Base-by-base conservation (phyloP, 37 sponge, comb jelly and placozoan genomes). In the Beroe forskalii region DNA sequence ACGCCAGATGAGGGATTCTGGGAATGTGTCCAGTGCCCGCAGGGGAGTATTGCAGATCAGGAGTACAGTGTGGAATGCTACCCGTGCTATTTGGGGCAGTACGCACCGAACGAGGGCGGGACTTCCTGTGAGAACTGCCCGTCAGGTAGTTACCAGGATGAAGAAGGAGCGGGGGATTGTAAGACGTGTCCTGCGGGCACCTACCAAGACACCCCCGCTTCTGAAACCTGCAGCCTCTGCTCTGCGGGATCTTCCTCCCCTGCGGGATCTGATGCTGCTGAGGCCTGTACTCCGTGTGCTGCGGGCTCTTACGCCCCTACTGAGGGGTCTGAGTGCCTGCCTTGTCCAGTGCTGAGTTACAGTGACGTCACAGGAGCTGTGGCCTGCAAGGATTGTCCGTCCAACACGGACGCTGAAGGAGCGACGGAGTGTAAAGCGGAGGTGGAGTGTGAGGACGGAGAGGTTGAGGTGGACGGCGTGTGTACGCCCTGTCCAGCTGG, bases 221-320 rank as follows among this genome's bases (percentile, higher is more conserved):
- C 86, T 6, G 19, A 23, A 1, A 32, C 2, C 72, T 69, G 86
- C 55, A 43, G 35, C 8, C 6, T 43, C 44, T 80, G 86, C 20
- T 48, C 86, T 3, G 30, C 48, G n/a, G 86, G 86, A 38, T n/a
- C 25, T 17, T 80, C 86, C 86, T 80, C 55, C 40, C 48, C 86
- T 3, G 55, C 43, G n/a, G 28, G 0, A 0, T 4, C n/a, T 30
- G 28, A 0, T 8, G 1, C 28, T 1, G 14, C 55, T n/a, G 25
- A 4, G 0, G 44, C 28, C 55, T 44, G 55, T 80, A 37, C 27
- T 24, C 28, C 55, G 24, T 41, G 55, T 80, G 27, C 86, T 44
- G 86, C 86, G 28, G 86, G 55, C n/a, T 43, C 25, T 28, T 25
- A 43, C 86, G 20, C 86, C 86, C 1, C 31, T 20, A 48, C 0